A percentile compares a stretch with the other conserved stretches of the same genome.
phyloP scores from a whole-genome alignment of 2,888 invertebrate species.

The Himalopsyche anomala region DNA sequence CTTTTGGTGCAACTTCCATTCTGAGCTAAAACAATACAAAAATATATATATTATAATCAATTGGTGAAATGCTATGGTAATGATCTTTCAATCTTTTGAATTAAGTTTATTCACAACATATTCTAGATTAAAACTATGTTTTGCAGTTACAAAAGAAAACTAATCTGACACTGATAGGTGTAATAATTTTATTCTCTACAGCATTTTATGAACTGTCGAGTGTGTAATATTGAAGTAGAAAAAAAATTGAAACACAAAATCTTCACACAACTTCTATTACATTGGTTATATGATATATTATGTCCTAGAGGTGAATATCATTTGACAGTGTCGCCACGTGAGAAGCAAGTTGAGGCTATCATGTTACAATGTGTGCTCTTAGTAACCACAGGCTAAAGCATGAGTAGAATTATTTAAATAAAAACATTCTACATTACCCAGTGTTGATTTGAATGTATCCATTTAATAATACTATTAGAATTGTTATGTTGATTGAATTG shows the following conservation, averaged over 20 bases:
- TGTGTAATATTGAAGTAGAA: not conserved
- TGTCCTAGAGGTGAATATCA: slow-evolving; percentile 25
- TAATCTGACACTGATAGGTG: no score
- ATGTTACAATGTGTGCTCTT: not conserved
- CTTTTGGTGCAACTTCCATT: slow-evolving; percentile 68
- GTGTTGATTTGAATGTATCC: not conserved
- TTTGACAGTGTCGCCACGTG: slow-evolving; percentile 8
- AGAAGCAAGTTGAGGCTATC: not conserved
- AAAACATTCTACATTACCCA: not conserved
- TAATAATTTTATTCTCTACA: no score
- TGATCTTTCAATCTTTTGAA: not conserved
- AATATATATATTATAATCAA: not conserved
- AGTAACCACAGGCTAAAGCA: not conserved
- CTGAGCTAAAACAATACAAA: slow-evolving; percentile 59
- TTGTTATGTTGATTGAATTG: no score
- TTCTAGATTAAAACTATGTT: not conserved
- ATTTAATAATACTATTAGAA: no score
- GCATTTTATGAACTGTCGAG: no score
- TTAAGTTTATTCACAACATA: not conserved
- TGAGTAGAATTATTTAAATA: not conserved
- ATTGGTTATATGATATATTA: not conserved
- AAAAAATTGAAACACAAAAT: not conserved
- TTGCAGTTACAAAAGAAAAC: no score
- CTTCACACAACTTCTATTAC: not conserved
- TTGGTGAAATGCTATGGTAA: no score